A percentile compares a stretch with the other conserved stretches of the same genome.
These are phyloP conservation scores for Scaptodrosophila lebanonensis DNA, from an alignment of 1,140 invertebrate species.

Conservation along the genomic window DNA sequence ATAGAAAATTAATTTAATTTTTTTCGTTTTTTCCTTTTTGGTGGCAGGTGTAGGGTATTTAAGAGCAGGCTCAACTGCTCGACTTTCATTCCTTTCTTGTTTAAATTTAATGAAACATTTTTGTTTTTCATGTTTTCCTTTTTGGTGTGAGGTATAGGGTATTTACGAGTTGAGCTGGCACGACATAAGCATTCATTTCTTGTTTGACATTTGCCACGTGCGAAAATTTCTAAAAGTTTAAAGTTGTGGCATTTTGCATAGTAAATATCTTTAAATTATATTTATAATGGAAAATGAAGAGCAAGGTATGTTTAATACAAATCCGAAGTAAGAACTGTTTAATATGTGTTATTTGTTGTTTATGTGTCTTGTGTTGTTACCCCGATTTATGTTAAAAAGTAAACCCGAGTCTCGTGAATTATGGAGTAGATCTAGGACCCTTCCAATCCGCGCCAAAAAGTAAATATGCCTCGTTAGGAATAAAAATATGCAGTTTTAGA, in stretches of 20 bases:
- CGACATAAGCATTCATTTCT: too few relatives aligned
- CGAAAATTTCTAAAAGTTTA: slow-evolving; percentile 1
- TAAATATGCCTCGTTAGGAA: neutral
- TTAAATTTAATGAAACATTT: too few relatives aligned
- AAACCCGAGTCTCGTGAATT: neutral
- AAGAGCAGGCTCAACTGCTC: too few relatives aligned
- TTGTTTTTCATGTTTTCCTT: too few relatives aligned
- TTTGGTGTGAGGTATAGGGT: too few relatives aligned
- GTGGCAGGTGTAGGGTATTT: too few relatives aligned
- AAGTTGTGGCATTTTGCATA: too few relatives aligned
- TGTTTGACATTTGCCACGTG: too few relatives aligned
- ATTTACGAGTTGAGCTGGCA: too few relatives aligned
- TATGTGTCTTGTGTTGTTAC: slow-evolving; percentile 2
- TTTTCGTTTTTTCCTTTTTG: too few relatives aligned
- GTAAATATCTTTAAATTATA: neutral
- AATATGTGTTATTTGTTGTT: slow-evolving; percentile 2
- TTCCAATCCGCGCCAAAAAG: neutral
- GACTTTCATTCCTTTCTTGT: too few relatives aligned
- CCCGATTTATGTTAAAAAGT: slow-evolving; percentile 1
- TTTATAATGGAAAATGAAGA: neutral
- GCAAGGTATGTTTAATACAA: slow-evolving; percentile 5
- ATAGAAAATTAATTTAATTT: too few relatives aligned
- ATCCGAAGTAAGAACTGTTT: neutral
- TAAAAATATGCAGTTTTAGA: neutral
- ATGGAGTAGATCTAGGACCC: slow-evolving; percentile 1